Percentiles rank a stretch among this genome's conserved stretches.
Conservation (phyloP, 1,140 invertebrate genomes). For the Drosophila equinoxialis region DNA sequence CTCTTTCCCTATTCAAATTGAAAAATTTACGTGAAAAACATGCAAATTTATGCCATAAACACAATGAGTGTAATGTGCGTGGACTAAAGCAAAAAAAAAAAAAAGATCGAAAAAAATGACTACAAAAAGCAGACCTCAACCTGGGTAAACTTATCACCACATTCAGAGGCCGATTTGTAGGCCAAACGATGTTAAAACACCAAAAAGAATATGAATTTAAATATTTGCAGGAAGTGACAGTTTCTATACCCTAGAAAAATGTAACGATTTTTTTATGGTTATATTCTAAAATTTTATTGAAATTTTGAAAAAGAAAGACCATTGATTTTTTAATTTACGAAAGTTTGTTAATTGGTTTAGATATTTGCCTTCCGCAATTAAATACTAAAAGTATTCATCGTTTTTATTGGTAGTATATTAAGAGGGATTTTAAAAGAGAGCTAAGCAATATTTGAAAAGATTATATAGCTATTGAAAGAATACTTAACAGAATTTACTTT, state of each 20-base stretch:
- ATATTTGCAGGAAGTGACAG: slow-evolving; percentile 14
- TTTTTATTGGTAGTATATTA: too few relatives aligned
- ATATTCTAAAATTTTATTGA: too few relatives aligned
- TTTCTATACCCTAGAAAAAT: neutral
- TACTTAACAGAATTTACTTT: too few relatives aligned
- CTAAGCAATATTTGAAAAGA: too few relatives aligned
- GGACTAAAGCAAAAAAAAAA: slow-evolving; percentile 24
- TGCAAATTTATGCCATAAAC: slow-evolving; percentile 81
- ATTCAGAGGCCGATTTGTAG: slow-evolving; percentile 75
- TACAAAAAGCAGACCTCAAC: slow-evolving; percentile 38
- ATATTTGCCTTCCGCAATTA: too few relatives aligned
- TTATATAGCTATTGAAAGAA: too few relatives aligned
- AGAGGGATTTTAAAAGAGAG: too few relatives aligned
- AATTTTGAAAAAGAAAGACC: too few relatives aligned
- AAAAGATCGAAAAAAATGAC: slow-evolving; percentile 21
- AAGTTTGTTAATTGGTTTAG: too few relatives aligned
- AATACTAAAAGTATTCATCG: too few relatives aligned
- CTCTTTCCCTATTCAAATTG: slow-evolving; percentile 64
- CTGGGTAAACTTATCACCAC: slow-evolving; percentile 67
- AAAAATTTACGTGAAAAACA: slow-evolving; percentile 81
- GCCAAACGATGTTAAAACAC: slow-evolving; percentile 41
- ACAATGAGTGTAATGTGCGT: slow-evolving; percentile 79
- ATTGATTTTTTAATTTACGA: too few relatives aligned
- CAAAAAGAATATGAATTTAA: slow-evolving; percentile 20
- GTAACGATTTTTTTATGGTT: too few relatives aligned